Evolutionary conservation across 1,140 invertebrate species (phyloP).

Genomic region (Lucilia cuprina): DNA sequence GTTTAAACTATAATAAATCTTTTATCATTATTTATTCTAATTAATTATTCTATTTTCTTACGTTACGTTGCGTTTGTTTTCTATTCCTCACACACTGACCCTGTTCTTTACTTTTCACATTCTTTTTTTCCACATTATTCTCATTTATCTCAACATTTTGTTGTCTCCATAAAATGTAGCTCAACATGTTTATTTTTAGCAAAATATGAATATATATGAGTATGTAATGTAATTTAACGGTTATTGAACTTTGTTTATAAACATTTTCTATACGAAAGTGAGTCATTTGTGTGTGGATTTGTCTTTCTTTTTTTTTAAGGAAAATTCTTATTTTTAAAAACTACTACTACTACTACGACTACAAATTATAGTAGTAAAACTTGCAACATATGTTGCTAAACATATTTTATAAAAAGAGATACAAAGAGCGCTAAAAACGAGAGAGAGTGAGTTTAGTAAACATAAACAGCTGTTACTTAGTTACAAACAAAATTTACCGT

Average conservation of each 20-base stretch:
- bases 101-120: neutral
- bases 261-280: neutral
- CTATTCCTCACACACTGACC: neutral
- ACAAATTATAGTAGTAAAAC: neutral
- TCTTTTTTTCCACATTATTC: too few species aligned
- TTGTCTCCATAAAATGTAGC: neutral
- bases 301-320: too few species aligned
- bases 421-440: neutral
- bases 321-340: neutral
- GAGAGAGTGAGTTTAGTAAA: neutral
- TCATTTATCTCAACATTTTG: neutral
- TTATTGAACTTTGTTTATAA: neutral
- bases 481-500: neutral
- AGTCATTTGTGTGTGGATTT: neutral
- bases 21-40: neutral
- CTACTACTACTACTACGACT: neutral
- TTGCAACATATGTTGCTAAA: neutral
- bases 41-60: neutral
- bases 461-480: neutral
- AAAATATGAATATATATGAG: neutral
- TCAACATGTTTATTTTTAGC: neutral
- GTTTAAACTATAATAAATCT: too few species aligned
- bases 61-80: neutral
- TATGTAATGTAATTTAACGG: neutral
- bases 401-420: neutral